These are phyloP conservation scores for Megalops cyprinoides DNA, from an alignment of 2,797 vertebrate genomes.

Conservation along the genomic window DNA sequence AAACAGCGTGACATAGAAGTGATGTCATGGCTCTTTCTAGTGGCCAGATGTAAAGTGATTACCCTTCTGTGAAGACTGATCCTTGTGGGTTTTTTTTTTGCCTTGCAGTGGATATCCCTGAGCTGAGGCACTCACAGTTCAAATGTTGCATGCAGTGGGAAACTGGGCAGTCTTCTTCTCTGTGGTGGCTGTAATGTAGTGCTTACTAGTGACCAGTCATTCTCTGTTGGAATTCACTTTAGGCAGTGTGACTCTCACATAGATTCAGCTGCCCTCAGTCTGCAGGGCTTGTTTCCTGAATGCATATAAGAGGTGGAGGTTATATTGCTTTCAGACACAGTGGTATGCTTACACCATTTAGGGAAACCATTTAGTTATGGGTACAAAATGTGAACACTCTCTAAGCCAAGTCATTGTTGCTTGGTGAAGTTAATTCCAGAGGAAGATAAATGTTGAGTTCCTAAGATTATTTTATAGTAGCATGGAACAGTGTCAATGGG, in stretches of 20 bases:
- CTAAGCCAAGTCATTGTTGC: background rate
- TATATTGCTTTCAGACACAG: background rate
- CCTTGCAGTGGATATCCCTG: background rate
- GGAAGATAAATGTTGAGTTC: background rate
- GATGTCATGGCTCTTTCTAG: constrained; percentile 8
- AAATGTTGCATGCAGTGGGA: background rate
- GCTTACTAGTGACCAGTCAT: too few relatives aligned
- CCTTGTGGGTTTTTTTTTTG: background rate
- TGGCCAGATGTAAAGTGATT: constrained; percentile 9
- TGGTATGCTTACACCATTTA: background rate
- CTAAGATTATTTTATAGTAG: background rate
- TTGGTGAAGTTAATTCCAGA: background rate
- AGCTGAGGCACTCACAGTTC: background rate
- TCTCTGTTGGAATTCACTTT: background rate
- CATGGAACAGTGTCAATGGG: background rate
- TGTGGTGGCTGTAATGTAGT: background rate
- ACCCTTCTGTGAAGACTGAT: background rate
- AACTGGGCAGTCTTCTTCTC: background rate
- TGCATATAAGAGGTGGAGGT: background rate
- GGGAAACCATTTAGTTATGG: background rate
- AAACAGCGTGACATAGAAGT: background rate
- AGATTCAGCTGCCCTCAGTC: background rate
- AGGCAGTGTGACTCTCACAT: background rate
- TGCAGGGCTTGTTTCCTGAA: background rate
- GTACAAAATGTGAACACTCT: background rate